Conservation (phyloP, 2,888 invertebrate species). For the Drosophila sordidula region DNA sequence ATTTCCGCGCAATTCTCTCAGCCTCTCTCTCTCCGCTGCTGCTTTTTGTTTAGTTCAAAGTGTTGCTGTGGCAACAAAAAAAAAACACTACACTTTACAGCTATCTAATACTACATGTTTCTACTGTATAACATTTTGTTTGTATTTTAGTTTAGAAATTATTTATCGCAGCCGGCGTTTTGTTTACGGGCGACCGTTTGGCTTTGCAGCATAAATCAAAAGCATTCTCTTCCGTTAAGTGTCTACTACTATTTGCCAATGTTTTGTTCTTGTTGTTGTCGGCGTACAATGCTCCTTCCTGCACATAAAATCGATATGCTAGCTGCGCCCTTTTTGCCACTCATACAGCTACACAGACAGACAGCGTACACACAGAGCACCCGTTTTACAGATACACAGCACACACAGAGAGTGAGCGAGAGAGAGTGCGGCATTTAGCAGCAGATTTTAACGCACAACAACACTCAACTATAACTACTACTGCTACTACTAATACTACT, state of each 20-base stretch:
- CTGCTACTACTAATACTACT: slow-evolving; percentile 38
- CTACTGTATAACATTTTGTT: slow-evolving; percentile 11
- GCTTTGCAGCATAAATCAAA: background rate
- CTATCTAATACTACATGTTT: background rate
- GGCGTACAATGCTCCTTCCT: slow-evolving; percentile 54
- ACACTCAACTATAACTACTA: slow-evolving; percentile 13
- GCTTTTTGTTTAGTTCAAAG: slow-evolving; percentile 31
- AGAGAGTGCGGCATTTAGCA: slow-evolving; percentile 33
- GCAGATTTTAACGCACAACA: slow-evolving; percentile 55
- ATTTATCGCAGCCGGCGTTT: slow-evolving; percentile 61
- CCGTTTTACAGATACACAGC: slow-evolving; percentile 72
- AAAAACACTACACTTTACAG: slow-evolving; percentile 22
- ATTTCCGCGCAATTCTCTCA: slow-evolving; percentile 59
- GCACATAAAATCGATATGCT: slow-evolving; percentile 64
- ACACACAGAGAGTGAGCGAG: slow-evolving; percentile 36
- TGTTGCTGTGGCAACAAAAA: slow-evolving; percentile 55
- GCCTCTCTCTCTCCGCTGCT: background rate
- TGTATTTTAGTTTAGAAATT: slow-evolving; percentile 3
- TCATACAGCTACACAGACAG: slow-evolving; percentile 31
- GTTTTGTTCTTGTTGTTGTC: slow-evolving; percentile 25
- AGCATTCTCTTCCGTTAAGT: slow-evolving; percentile 2
- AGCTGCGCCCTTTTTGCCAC: slow-evolving; percentile 78
- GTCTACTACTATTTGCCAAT: slow-evolving; percentile 34
- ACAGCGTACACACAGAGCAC: slow-evolving; percentile 30
- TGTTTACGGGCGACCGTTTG: slow-evolving; percentile 21